Percentiles rank a stretch among this genome's conserved stretches.
phyloP scores from a whole-genome alignment of 2,113 vertebrate genomes.

The Oncorhynchus nerka region DNA sequence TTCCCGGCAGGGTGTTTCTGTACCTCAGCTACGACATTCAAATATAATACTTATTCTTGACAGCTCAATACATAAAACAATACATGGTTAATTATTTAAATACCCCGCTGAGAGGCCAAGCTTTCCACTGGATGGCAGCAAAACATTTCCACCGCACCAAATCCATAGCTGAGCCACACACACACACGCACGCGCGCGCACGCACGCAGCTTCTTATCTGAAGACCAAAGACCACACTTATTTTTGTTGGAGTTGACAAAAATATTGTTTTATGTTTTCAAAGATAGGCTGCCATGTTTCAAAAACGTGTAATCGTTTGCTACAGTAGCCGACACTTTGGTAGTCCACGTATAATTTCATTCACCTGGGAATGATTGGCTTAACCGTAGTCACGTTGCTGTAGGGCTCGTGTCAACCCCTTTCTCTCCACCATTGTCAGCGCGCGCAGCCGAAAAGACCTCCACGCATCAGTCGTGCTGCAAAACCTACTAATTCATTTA shows the following conservation, averaged over 20 bases:
- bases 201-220: background rate
- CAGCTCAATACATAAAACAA: too few species aligned
- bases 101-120: too few species aligned
- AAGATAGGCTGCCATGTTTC: background rate
- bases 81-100: too few species aligned
- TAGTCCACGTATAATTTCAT: conserved; percentile 5
- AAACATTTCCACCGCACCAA: background rate
- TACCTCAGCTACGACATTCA: too few species aligned
- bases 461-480: background rate
- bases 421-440: conserved; percentile 32
- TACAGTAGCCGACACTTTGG: background rate
- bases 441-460: conserved; percentile 20
- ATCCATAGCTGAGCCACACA: background rate
- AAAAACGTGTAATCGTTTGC: background rate
- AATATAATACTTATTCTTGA: too few species aligned
- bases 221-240: too few species aligned
- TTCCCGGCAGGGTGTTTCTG: too few species aligned
- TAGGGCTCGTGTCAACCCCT: conserved; percentile 9
- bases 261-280: background rate
- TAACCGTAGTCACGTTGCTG: conserved; percentile 27
- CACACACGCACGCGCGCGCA: too few species aligned
- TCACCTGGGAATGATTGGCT: conserved; percentile 30
- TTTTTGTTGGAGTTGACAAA: too few species aligned
- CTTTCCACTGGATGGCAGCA: conserved; percentile 17
- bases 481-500: background rate